Conservation (phyloP, 2,113 vertebrate species). For the human region DNA sequence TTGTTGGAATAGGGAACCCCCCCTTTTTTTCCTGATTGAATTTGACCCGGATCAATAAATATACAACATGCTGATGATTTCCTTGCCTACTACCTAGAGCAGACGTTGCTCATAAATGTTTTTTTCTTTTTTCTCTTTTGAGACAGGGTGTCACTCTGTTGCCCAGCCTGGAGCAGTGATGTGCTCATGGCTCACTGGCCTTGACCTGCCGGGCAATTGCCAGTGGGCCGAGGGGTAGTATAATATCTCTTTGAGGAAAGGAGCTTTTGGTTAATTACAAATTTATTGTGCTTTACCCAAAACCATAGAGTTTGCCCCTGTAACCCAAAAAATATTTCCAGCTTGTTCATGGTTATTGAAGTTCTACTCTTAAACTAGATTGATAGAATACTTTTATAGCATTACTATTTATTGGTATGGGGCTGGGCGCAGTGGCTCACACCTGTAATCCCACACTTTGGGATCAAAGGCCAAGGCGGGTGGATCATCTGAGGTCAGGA, state of each 20-base stretch:
- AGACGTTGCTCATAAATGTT: not conserved
- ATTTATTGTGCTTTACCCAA: not conserved
- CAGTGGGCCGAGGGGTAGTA: too few relatives aligned
- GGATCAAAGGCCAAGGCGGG: not conserved
- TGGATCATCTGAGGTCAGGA: not conserved
- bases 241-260: not conserved
- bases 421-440: not conserved
- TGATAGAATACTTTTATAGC: not conserved
- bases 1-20: not conserved
- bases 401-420: not conserved
- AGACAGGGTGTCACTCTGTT: not conserved
- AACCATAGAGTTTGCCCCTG: not conserved
- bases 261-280: conserved; percentile 4
- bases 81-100: not conserved
- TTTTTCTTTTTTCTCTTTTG: not conserved
- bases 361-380: not conserved
- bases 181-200: too few relatives aligned
- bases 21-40: not conserved
- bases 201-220: not conserved
- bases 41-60: not conserved
- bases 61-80: not conserved
- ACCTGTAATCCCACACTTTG: not conserved
- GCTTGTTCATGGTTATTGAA: not conserved
- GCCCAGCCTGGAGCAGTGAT: too few relatives aligned
- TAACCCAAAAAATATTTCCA: not conserved